Percentiles rank a stretch among this genome's conserved stretches.
Conservation (phyloP, 2,113 vertebrate genomes). For the Sciurus niger region DNA sequence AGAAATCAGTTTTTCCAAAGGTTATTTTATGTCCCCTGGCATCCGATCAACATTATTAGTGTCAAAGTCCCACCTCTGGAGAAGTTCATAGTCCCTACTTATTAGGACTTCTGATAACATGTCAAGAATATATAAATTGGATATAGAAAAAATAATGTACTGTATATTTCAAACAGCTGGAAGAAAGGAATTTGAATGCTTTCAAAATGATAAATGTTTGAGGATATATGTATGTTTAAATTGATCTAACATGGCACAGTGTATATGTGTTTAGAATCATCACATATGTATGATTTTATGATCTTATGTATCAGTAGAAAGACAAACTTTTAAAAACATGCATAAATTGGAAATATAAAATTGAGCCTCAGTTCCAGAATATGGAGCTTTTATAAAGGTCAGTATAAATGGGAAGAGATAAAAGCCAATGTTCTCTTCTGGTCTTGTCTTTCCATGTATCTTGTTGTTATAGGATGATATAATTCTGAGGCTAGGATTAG, state of each 20-base stretch:
- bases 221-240: not conserved
- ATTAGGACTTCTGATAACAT: not conserved
- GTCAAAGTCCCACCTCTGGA: not conserved
- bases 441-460: not conserved
- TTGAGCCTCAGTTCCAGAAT: not conserved
- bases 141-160: not conserved
- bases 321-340: not conserved
- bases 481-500: not conserved
- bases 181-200: not conserved
- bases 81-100: not conserved
- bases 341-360: conserved; percentile 20
- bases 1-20: not conserved
- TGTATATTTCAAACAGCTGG: not conserved
- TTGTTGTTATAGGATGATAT: not conserved
- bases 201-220: not conserved
- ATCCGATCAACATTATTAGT: not conserved
- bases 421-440: not conserved
- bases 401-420: not conserved
- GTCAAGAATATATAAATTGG: not conserved
- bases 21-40: not conserved
- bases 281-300: not conserved
- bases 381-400: not conserved
- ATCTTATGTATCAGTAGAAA: not conserved
- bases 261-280: not conserved
- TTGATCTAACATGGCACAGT: not conserved